These are phyloP conservation scores for Plectrocnemia conspersa DNA, from an alignment of 1,140 invertebrate species.

Conservation along the genomic window DNA sequence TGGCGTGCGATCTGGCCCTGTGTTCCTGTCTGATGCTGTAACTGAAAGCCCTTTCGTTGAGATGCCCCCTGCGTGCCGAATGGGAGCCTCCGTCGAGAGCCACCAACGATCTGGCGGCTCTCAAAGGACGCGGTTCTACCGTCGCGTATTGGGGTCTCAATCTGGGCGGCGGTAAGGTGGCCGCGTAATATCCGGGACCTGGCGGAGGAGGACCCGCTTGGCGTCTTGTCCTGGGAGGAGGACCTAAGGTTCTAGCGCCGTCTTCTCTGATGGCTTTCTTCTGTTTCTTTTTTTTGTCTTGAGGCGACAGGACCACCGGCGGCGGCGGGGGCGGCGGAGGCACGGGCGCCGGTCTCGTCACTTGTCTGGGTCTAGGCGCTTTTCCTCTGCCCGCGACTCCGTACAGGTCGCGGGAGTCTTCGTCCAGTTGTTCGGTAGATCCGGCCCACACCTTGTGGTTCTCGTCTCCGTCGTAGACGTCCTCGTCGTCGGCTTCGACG, in stretches of 20 bases:
- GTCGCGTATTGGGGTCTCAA: slow-evolving; percentile 55
- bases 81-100: slow-evolving; percentile 72
- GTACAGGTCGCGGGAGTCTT: slow-evolving; percentile 68
- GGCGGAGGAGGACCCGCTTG: slow-evolving; percentile 39
- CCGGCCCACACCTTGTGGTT: slow-evolving; percentile 91
- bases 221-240: slow-evolving; percentile 36
- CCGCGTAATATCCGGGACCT: slow-evolving; percentile 48
- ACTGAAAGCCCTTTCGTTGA: slow-evolving; percentile 90
- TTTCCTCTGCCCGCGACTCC: slow-evolving; percentile 67
- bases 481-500: slow-evolving; percentile 64
- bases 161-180: slow-evolving; percentile 54
- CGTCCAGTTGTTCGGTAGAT: slow-evolving; percentile 67
- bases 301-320: slow-evolving; percentile 41
- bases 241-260: slow-evolving; percentile 42
- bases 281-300: slow-evolving; percentile 53
- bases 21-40: slow-evolving; percentile 92
- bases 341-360: slow-evolving; percentile 68
- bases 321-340: slow-evolving; percentile 73
- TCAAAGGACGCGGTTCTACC: slow-evolving; percentile 65
- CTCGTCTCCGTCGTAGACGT: slow-evolving; percentile 82
- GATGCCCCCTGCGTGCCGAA: slow-evolving; percentile 85
- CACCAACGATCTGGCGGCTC: slow-evolving; percentile 77
- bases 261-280: slow-evolving; percentile 43
- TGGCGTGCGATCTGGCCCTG: slow-evolving; percentile 83
- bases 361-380: slow-evolving; percentile 73